These are phyloP conservation scores for Carcina quercana DNA, from an alignment of 2,888 invertebrate species.

Conservation along the genomic window DNA sequence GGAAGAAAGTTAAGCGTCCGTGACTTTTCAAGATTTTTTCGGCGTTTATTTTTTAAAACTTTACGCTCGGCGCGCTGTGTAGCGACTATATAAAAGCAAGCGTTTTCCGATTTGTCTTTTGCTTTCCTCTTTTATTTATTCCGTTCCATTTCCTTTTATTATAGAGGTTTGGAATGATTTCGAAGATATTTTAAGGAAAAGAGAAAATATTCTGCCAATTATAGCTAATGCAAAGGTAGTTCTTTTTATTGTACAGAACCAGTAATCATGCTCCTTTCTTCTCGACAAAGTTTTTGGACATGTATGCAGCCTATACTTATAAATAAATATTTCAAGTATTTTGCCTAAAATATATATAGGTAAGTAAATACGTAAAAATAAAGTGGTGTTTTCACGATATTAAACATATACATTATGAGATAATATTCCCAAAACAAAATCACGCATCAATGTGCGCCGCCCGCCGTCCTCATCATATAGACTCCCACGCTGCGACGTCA, in stretches of 20 bases:
- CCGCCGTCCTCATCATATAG: too few relatives aligned
- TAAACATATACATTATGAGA: neutral
- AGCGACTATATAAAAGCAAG: slow-evolving; percentile 55
- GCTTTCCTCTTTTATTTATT: slow-evolving; percentile 45
- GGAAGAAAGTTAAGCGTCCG: slow-evolving; percentile 75
- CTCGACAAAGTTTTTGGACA: too few relatives aligned
- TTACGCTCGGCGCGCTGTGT: slow-evolving; percentile 49
- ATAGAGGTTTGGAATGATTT: slow-evolving; percentile 18
- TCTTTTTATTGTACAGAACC: too few relatives aligned
- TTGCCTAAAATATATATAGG: too few relatives aligned
- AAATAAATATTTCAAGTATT: too few relatives aligned
- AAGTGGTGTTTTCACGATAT: neutral
- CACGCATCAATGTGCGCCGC: too few relatives aligned
- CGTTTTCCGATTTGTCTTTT: slow-evolving; percentile 59
- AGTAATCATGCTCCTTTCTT: too few relatives aligned
- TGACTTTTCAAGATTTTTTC: slow-evolving; percentile 74
- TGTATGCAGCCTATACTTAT: too few relatives aligned
- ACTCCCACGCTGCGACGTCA: slow-evolving; percentile 9
- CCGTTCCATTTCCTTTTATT: slow-evolving; percentile 36
- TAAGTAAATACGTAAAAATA: neutral
- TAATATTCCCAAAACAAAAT: too few relatives aligned
- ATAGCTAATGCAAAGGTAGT: too few relatives aligned
- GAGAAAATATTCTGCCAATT: too few relatives aligned
- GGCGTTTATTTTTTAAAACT: slow-evolving; percentile 70
- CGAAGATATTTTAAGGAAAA: neutral